phyloP scores from a whole-genome alignment of 1,140 invertebrate species.

The Apis laboriosa region DNA sequence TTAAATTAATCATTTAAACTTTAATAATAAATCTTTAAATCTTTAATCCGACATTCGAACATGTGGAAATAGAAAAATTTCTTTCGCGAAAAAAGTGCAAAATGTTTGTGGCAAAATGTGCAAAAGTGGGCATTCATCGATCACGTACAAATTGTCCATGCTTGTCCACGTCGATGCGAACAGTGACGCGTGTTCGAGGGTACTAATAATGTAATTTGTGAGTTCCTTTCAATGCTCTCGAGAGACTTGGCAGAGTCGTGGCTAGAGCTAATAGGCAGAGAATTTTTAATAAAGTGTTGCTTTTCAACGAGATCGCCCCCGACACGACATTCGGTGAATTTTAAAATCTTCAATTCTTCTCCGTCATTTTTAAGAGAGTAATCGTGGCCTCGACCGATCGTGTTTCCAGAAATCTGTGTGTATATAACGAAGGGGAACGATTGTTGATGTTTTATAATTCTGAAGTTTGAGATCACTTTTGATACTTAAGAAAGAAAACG shows the following conservation, averaged over 20 bases:
- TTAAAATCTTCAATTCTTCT: background rate
- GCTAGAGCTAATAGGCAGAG: conserved; percentile 13
- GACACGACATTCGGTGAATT: conserved; percentile 11
- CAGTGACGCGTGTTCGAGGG: conserved; percentile 37
- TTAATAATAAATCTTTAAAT: too few relatives aligned
- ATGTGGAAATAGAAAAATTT: background rate
- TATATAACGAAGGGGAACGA: too few relatives aligned
- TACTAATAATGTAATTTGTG: conserved; percentile 48
- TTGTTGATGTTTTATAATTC: too few relatives aligned
- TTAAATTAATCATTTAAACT: background rate
- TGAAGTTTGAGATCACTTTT: too few relatives aligned
- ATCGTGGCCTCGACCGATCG: background rate
- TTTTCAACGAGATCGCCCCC: background rate
- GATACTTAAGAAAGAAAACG: too few relatives aligned
- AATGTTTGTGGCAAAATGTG: background rate
- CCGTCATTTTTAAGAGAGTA: background rate
- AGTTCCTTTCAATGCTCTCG: conserved; percentile 43
- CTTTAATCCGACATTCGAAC: background rate
- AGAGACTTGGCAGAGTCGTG: background rate
- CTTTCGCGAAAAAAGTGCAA: background rate
- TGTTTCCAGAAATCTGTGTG: background rate
- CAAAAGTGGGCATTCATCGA: conserved; percentile 20
- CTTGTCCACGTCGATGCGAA: background rate
- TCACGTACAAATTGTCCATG: background rate
- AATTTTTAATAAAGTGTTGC: conserved; percentile 34